Percentiles rank a stretch among this genome's conserved stretches.
Evolutionary conservation across 2,888 invertebrate species (phyloP).

Genomic region (Cheilosia scutellata): DNA sequence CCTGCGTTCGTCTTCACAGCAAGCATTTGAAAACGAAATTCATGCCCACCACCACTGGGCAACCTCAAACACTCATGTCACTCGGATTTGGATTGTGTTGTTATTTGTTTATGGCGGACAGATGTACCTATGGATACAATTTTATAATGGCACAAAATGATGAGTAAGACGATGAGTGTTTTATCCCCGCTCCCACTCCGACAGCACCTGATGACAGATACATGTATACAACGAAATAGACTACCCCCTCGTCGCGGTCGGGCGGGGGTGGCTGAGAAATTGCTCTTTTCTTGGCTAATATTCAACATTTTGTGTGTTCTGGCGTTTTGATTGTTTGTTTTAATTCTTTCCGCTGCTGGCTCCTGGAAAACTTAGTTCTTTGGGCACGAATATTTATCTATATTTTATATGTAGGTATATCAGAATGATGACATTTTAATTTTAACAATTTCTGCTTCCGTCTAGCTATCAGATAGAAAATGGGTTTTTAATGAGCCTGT

Average conservation of each 20-base stretch:
- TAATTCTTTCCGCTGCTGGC: slow-evolving; percentile 3
- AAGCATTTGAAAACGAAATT: not conserved
- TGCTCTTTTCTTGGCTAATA: slow-evolving; percentile 27
- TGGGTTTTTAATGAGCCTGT: slow-evolving; percentile 47
- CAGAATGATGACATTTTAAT: slow-evolving; percentile 45
- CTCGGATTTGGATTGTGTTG: not conserved
- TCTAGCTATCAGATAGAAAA: slow-evolving; percentile 21
- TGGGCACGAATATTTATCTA: not conserved
- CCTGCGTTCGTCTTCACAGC: not conserved
- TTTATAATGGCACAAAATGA: not conserved
- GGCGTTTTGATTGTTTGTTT: slow-evolving; percentile 15
- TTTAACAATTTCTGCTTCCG: slow-evolving; percentile 35
- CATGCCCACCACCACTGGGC: not conserved
- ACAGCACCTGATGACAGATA: slow-evolving; percentile 28
- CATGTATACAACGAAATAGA: not conserved
- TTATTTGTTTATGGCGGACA: not conserved
- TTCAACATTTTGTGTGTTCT: slow-evolving; percentile 21
- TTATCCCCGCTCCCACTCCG: not conserved
- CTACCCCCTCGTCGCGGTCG: not conserved
- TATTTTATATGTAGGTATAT: not conserved
- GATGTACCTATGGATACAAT: slow-evolving; percentile 2
- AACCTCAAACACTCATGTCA: slow-evolving; percentile 2
- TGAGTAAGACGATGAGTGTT: slow-evolving; percentile 30
- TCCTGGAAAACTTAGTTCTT: slow-evolving; percentile 18
- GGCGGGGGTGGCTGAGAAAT: not conserved